phyloP scores from a whole-genome alignment of 2,797 vertebrate genomes.

The Sylvia borin region DNA sequence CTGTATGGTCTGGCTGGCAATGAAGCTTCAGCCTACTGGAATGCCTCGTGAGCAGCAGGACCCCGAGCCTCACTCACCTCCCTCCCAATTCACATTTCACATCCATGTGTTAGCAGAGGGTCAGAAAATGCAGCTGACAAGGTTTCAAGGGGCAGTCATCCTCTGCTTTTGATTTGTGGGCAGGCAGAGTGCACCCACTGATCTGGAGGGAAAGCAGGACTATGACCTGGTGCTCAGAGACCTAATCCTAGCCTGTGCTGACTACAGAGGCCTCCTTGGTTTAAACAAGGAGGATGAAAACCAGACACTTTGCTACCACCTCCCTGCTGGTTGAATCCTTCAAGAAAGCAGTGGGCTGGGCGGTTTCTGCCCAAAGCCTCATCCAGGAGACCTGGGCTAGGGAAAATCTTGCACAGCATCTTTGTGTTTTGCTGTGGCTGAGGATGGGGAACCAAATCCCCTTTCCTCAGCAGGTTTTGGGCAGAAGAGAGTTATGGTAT shows the following conservation, averaged over 20 bases:
- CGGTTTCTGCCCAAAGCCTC: background rate
- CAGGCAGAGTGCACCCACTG: background rate
- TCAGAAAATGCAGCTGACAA: background rate
- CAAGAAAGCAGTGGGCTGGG: background rate
- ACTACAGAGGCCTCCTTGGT: background rate
- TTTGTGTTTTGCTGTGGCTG: background rate
- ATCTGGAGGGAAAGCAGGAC: background rate
- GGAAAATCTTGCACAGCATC: background rate
- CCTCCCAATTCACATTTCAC: background rate
- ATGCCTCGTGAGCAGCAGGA: too few species aligned
- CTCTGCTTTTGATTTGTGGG: background rate
- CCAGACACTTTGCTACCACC: background rate
- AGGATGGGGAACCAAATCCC: background rate
- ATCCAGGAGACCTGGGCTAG: background rate
- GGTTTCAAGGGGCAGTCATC: background rate
- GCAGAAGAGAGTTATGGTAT: background rate
- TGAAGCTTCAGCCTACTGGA: background rate
- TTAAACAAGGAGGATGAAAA: background rate
- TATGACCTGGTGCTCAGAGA: background rate
- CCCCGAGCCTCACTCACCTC: background rate
- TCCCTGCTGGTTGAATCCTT: background rate
- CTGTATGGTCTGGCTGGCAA: background rate
- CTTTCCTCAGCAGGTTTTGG: background rate
- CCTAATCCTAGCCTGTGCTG: background rate
- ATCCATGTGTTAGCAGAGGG: background rate